Base-by-base conservation (phyloP, 30 jellyfish, hydroid and myxozoan genomes). In the Hydractinia symbiolongicarpus region DNA sequence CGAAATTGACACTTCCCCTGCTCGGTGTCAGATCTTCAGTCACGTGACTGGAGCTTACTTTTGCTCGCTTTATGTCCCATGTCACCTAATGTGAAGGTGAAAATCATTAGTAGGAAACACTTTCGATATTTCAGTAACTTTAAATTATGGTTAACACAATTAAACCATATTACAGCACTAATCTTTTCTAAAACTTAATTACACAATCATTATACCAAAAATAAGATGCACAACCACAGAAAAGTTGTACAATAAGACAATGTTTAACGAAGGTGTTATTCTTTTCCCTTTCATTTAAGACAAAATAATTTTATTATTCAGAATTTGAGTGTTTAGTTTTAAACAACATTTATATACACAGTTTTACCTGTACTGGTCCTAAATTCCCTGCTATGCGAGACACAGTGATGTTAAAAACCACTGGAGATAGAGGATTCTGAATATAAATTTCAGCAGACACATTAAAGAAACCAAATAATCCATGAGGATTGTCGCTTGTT, bases 401-500 rank as follows among this genome's bases (percentile, higher is more conserved):
- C 64, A 91, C 74, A 1, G 88, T 88, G 40, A 91, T 78, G 7
- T 83, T 58, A 56, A 91, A 71, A 53, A 19, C 61, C 11, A 66
- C 68, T 8, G 64, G 61, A 6, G 85, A 52, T 49, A 57, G 54
- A 8, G 98, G 98, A 76, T 91, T 91, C 15, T 68, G 82, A 50
- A 82, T 86, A 10, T 79, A 44, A 30, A 86, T 61, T 14, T 72
- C 52, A 20, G 68, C 56, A 4, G 95, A 79, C 51, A 86, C 83
- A 78, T 91, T 86, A 82, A 8, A 91, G 5, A 91, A 64, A 11
- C 98, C 98, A 91, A 91, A 82, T 56, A 91, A 62, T 1, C 98
- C 98, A 61, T 77, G 79, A 4, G 98, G 98, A 76, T 91, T 91
- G 69, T 91, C 98, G 72, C 98, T 91, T 70, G 96, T 82, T 55